Evolutionary conservation across 2,113 vertebrate species (phyloP).

Genomic region (Chinchilla lanigera): DNA sequence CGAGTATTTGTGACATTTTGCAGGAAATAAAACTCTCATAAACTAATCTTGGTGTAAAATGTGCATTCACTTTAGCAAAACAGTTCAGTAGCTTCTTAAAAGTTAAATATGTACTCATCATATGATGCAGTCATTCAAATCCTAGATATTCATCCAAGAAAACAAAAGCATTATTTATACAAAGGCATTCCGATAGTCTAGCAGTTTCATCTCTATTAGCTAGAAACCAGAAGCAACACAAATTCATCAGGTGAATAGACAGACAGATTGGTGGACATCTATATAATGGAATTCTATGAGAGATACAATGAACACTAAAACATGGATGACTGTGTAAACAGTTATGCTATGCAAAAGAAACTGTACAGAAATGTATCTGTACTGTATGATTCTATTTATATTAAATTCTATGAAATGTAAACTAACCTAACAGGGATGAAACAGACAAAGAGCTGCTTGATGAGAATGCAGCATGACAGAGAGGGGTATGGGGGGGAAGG

Average conservation of each 20-base stretch:
- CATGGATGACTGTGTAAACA: background rate
- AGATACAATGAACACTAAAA: background rate
- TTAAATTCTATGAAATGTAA: background rate
- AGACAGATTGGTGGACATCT: background rate
- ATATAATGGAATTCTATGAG: background rate
- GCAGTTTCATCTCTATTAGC: background rate
- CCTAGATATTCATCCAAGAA: background rate
- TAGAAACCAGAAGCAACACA: background rate
- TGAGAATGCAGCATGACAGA: background rate
- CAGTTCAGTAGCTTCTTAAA: background rate
- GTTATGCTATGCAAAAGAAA: background rate
- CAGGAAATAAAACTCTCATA: background rate
- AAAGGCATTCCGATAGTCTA: background rate
- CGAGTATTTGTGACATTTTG: background rate
- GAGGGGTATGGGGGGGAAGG: background rate
- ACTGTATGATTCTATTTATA: background rate
- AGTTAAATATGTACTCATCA: background rate
- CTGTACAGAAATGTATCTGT: background rate
- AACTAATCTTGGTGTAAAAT: background rate
- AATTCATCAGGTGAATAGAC: background rate
- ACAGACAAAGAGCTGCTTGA: background rate
- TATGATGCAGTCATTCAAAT: background rate
- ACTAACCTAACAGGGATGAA: background rate
- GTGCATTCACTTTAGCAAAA: background rate
- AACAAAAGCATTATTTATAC: background rate